Evolutionary conservation across 1,140 invertebrate genomes (phyloP).

Genomic region (Megalopta genalis): DNA sequence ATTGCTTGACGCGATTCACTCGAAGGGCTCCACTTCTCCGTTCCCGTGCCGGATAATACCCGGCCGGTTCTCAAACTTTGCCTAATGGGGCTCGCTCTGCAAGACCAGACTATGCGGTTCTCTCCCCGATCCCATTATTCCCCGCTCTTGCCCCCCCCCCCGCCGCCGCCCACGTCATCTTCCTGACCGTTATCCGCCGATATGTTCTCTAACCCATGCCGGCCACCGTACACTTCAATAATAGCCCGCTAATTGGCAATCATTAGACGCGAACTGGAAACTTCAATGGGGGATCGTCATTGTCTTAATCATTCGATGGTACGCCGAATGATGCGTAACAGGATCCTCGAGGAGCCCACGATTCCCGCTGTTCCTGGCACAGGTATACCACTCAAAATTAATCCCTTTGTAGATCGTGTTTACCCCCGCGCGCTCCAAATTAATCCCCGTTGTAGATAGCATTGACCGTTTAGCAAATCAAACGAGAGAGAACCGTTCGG

Average conservation of each 20-base stretch:
- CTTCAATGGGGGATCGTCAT: slow-evolving; percentile 13
- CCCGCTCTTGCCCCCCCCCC: background rate
- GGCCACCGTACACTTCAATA: slow-evolving; percentile 44
- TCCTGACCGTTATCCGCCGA: slow-evolving; percentile 13
- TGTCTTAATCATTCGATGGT: slow-evolving; percentile 17
- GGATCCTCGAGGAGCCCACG: no score
- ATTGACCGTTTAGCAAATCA: no score
- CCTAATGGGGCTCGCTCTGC: slow-evolving; percentile 67
- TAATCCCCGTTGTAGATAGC: no score
- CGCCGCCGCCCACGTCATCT: background rate
- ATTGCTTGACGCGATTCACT: slow-evolving; percentile 15
- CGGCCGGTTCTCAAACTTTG: slow-evolving; percentile 57
- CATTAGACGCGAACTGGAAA: slow-evolving; percentile 14
- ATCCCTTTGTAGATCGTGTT: no score
- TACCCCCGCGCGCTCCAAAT: no score
- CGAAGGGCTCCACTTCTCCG: slow-evolving; percentile 38
- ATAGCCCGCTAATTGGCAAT: slow-evolving; percentile 61
- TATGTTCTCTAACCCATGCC: background rate
- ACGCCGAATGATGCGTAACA: background rate
- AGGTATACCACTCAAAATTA: no score
- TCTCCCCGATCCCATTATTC: slow-evolving; percentile 48
- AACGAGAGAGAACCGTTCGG: no score
- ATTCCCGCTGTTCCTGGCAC: no score
- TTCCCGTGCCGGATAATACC: slow-evolving; percentile 45
- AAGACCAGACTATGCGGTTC: slow-evolving; percentile 22